Base-by-base conservation (phyloP, 2,113 vertebrate species). In the Mixornis gularis region DNA sequence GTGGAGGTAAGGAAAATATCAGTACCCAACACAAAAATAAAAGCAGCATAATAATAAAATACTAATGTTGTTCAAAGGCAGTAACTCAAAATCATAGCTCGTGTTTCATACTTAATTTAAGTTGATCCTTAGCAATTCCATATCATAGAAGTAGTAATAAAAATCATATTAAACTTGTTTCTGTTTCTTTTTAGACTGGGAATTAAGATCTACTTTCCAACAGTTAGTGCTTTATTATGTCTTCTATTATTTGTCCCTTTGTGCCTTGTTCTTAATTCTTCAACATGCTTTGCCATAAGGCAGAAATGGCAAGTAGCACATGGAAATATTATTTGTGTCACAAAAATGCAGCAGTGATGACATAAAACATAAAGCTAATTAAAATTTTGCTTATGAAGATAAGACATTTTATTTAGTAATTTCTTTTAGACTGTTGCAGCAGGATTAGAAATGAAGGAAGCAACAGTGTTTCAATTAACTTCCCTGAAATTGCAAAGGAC, bases 381-480 rank as follows among this genome's bases (percentile, higher is more conserved):
- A 89, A 82, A 89, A 59, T 76, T 80, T 74, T 92, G 27, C 72
- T 86, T 87, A 74, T 65, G 82, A 77, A 69, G 18, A 65, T 34
- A 72, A 58, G 36, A 51, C 43, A 65, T 69, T 90, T 89, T 69
- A 90, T 87, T 83, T 36, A 51, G 52, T 78, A 69, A 68, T 94
- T 92, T 87, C 18, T 27, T 91, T 86, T 36, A 25, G 38, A 38
- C 32, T 36, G 44, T 68, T 63, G 27, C 9, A 55, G 26, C 15
- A 66, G 41, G 41, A 68, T 86, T 93, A 91, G 51, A 80, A 95
- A 94, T 81, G 25, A 41, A 53, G 20, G 81, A 91, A 87, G 55
- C 32, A 91, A 85, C 30, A 92, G 34, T 65, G 60, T 58, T 95
- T 95, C 87, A 92, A 76, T 92, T 95, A 95, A 88, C 27, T 87